Conservation (phyloP, 2,888 invertebrate species). For the Rhamphomyia laevipes region DNA sequence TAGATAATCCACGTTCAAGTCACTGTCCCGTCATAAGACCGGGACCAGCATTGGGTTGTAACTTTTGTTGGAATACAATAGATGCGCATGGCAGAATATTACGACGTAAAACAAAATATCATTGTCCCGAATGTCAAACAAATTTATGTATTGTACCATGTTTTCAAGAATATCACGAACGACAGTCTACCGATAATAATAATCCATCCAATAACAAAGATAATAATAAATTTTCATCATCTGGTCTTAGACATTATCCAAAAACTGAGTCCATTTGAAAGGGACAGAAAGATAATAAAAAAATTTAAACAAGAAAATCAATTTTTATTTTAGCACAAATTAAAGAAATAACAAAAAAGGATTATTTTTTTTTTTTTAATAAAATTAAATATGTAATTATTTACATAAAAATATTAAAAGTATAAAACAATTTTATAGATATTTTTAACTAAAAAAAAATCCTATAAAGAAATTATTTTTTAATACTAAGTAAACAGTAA, state of each 20-base stretch:
- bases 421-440: no score
- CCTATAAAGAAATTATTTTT: no score
- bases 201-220: slow-evolving; percentile 15
- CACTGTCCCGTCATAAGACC: slow-evolving; percentile 75
- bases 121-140: slow-evolving; percentile 80
- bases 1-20: slow-evolving; percentile 49
- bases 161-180: slow-evolving; percentile 74
- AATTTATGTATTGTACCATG: slow-evolving; percentile 84
- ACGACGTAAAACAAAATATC: slow-evolving; percentile 77
- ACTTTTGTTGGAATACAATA: slow-evolving; percentile 84
- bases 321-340: no score
- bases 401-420: no score
- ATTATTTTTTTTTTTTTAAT: no score
- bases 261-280: slow-evolving; percentile 37
- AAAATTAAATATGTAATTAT: no score
- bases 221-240: slow-evolving; percentile 13
- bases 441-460: no score
- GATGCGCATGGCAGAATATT: slow-evolving; percentile 71
- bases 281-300: no score
- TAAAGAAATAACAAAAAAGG: no score
- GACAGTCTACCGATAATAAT: slow-evolving; percentile 37
- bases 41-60: slow-evolving; percentile 76
- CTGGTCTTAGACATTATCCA: slow-evolving; percentile 25
- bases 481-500: no score
- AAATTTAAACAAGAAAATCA: no score